Conservation (phyloP, 2,113 vertebrate species). For the Stictonetta naevosa region DNA sequence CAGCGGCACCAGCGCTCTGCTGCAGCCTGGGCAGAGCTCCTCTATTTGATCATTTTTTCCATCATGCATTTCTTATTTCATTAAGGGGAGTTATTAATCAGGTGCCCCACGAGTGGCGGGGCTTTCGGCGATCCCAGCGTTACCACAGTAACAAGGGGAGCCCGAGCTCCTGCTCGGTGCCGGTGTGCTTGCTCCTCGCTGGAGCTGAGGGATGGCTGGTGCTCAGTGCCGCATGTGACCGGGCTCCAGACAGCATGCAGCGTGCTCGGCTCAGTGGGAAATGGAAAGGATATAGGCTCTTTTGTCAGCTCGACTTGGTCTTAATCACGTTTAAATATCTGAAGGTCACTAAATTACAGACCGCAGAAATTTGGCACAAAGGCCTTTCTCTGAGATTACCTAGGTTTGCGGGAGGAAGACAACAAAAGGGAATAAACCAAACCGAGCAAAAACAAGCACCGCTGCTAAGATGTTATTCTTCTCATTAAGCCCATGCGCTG, state of each 20-base stretch:
- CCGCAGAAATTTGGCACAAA: constrained; percentile 24
- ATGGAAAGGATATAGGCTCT: constrained; percentile 10
- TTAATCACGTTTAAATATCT: constrained; percentile 55
- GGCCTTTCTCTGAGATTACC: constrained; percentile 34
- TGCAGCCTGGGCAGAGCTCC: accelerated
- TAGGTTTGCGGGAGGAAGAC: constrained; percentile 29
- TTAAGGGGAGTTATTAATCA: background rate
- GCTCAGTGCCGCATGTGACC: accelerated
- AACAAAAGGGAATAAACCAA: constrained; percentile 29
- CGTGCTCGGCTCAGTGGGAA: background rate
- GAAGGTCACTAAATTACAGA: constrained; percentile 35
- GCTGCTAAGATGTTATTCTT: constrained; percentile 4
- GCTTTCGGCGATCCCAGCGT: accelerated
- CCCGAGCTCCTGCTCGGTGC: background rate
- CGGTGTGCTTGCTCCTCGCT: background rate
- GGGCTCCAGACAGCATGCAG: background rate
- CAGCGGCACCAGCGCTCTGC: accelerated
- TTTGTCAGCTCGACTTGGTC: constrained; percentile 23
- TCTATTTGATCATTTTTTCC: background rate
- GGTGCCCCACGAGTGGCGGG: background rate
- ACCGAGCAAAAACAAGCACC: background rate
- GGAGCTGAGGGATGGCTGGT: background rate
- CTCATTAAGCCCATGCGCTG: constrained; percentile 12
- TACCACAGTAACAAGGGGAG: background rate
- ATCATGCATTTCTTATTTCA: background rate